Conservation (phyloP, 2,113 vertebrate genomes). For the Menura novaehollandiae region DNA sequence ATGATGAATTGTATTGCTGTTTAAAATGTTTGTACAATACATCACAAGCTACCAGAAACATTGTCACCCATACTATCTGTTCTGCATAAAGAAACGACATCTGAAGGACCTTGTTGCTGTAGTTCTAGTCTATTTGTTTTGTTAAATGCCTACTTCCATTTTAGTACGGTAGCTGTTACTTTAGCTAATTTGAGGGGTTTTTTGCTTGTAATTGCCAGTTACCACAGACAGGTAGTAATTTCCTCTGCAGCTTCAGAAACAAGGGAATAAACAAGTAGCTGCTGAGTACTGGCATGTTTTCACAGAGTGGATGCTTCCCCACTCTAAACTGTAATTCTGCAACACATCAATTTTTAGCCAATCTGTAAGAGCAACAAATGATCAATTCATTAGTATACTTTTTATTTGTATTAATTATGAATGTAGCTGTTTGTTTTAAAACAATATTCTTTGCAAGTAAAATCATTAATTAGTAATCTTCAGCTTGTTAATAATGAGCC, state of each 20-base stretch:
- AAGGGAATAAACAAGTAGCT: background rate
- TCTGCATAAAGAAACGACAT: background rate
- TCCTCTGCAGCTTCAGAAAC: conserved; percentile 15
- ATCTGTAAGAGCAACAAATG: background rate
- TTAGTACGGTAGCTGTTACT: background rate
- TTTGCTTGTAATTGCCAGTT: conserved; percentile 15
- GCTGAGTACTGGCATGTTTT: background rate
- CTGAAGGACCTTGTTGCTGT: background rate
- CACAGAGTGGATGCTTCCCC: background rate
- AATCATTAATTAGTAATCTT: background rate
- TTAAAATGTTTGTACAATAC: background rate
- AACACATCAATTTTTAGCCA: background rate
- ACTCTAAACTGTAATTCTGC: background rate
- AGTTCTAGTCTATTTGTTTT: background rate
- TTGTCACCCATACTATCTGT: background rate
- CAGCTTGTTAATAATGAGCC: background rate
- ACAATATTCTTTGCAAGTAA: background rate
- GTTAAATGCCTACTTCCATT: background rate
- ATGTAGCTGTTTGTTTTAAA: background rate
- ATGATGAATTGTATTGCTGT: background rate
- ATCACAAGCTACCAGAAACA: background rate
- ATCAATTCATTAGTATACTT: background rate
- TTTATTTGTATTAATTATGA: background rate
- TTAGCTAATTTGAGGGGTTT: background rate
- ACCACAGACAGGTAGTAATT: background rate